Evolutionary conservation across 2,888 invertebrate genomes (phyloP), one percentile per base, ranked within the genome.

Genomic region (Sinelater perroti): DNA sequence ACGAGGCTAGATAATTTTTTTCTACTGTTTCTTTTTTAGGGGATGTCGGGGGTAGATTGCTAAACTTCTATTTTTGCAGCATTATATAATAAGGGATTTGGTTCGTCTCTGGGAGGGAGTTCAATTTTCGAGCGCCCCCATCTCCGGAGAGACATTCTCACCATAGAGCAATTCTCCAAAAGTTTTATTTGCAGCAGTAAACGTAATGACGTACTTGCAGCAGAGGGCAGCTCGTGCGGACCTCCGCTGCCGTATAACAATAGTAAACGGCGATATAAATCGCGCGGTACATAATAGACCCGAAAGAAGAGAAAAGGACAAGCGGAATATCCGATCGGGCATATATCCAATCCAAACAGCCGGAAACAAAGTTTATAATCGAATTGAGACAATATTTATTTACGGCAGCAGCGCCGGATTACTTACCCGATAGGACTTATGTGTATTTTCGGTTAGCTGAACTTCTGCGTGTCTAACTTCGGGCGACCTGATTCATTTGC

Each of bases 321-420:
- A 55, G 57, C 55, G 53, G 50, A 49, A 36, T 54, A 54, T 56
- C 54, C 52, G 61, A 57, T 54, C 51, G 61, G 36, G 49, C 49
- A 24, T 38, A 35, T 38, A 44, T 42, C 45, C 53, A 45, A 53
- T 36, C 35, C 35, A 53, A 45, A 44, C 44, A 53, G 45, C 55
- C 13, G 44, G 45, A 56, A 47, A 54, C 44, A 57, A 53, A 35
- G 56, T 55, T 57, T 60, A 57, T 62, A 62, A 62, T 62, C 59
- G 53, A 60, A 44, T 54, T 60, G 54, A 46, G 55, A 60, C 60
- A 60, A 62, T 62, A 62, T 62, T 62, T 62, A 62, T 62, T 60
- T 62, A 57, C 55, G 56, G 44, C 54, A 50, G 55, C 47, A 46
- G 54, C 47, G 20, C 49, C 14, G 47, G 35, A 45, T 53, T 53